Evolutionary conservation across 2,797 vertebrate genomes (phyloP).

Genomic region (Champsocephalus esox): DNA sequence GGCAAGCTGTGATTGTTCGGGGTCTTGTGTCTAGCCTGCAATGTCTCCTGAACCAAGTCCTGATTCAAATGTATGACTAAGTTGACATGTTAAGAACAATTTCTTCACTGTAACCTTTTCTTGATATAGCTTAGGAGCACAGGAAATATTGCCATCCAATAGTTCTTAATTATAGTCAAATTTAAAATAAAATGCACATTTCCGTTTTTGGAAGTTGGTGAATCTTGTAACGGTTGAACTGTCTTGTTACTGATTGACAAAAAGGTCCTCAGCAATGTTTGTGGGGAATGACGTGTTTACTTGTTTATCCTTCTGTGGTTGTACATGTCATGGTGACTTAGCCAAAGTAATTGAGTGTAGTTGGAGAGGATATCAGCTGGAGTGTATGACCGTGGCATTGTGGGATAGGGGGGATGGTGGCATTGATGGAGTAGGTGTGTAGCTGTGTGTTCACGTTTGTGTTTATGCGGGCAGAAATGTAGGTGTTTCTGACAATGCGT

Average conservation of each 20-base stretch:
- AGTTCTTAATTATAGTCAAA: not conserved
- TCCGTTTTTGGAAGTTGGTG: not conserved
- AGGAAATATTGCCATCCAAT: not conserved
- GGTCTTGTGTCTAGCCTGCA: not conserved
- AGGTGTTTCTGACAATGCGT: constrained; percentile 44
- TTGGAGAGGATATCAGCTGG: constrained; percentile 12
- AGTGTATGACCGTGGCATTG: constrained; percentile 26
- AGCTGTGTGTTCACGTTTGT: constrained; percentile 12
- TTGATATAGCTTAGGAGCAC: not conserved
- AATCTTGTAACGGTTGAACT: not conserved
- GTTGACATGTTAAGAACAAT: not conserved
- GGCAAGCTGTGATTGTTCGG: not conserved
- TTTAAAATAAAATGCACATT: not conserved
- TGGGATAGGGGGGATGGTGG: constrained; percentile 16
- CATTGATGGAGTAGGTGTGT: constrained; percentile 28
- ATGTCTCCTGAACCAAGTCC: not conserved
- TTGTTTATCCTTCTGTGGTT: constrained; percentile 11
- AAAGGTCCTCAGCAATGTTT: not conserved
- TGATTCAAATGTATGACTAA: not conserved
- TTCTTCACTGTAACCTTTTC: not conserved
- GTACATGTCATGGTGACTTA: constrained; percentile 4
- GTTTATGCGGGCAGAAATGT: constrained; percentile 30
- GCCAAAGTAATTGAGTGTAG: not conserved
- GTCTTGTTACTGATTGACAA: not conserved
- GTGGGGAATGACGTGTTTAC: not conserved